These are phyloP conservation scores for Jordanella pulchra DNA, from an alignment of 2,797 vertebrate genomes.

Conservation along the genomic window DNA sequence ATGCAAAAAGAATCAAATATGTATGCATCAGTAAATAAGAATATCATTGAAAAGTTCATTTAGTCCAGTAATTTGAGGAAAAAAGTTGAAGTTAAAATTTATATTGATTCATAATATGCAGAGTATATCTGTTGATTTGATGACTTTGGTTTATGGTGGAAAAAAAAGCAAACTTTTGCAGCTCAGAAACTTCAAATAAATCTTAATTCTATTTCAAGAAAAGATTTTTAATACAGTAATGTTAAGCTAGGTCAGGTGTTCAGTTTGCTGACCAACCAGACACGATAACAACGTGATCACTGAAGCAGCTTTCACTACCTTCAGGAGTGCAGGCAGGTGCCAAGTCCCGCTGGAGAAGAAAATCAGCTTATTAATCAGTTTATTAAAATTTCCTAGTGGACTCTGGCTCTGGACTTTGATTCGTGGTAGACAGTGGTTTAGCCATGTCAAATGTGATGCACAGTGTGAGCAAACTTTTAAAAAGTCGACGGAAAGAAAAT, in stretches of 20 bases:
- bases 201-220: background rate
- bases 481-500: no score
- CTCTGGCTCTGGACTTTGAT: background rate
- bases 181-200: no score
- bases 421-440: background rate
- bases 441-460: no score
- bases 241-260: background rate
- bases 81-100: background rate
- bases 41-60: background rate
- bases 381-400: background rate
- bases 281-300: background rate
- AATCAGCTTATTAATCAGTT: no score
- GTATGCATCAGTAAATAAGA: slow-evolving; percentile 25
- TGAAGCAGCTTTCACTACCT: background rate
- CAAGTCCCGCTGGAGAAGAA: background rate
- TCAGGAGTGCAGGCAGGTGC: background rate
- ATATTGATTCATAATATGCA: background rate
- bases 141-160: background rate
- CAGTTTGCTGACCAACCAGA: no score
- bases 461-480: no score
- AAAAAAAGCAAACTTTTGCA: no score
- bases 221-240: background rate
- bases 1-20: slow-evolving; percentile 33
- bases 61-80: background rate
- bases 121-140: background rate